Conservation (phyloP, 2,888 invertebrate genomes). For the Euplexia lucipara region DNA sequence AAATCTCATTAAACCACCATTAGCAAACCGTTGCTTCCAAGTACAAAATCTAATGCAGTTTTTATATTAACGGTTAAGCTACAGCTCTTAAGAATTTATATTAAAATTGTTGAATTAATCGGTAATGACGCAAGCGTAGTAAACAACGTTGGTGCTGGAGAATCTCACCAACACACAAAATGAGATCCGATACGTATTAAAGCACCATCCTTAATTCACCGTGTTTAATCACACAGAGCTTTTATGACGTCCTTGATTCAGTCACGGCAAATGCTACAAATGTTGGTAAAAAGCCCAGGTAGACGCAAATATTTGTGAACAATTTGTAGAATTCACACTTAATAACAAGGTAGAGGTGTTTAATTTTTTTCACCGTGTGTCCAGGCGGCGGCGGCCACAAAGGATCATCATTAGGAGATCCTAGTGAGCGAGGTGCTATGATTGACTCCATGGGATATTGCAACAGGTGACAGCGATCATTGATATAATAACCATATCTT, state of each 20-base stretch:
- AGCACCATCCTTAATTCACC: conserved; percentile 75
- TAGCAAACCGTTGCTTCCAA: neutral
- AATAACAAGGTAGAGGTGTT: conserved; percentile 85
- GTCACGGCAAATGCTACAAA: conserved; percentile 86
- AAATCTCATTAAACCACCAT: neutral
- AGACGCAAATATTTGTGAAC: conserved; percentile 91
- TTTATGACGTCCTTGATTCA: conserved; percentile 83
- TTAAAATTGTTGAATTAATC: neutral
- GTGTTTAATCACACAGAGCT: conserved; percentile 80
- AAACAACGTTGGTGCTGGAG: neutral
- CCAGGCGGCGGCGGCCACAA: conserved; percentile 80
- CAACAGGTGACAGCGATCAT: conserved; percentile 80
- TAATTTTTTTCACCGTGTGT: conserved; percentile 76
- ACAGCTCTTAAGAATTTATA: too few species aligned
- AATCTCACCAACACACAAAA: conserved; percentile 20
- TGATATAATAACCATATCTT: conserved; percentile 53
- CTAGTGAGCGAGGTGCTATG: conserved; percentile 77
- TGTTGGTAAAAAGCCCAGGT: conserved; percentile 86
- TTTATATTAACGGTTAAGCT: too few species aligned
- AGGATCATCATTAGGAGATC: conserved; percentile 80
- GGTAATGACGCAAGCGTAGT: neutral
- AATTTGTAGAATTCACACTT: conserved; percentile 90
- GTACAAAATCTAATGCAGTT: neutral
- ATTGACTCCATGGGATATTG: conserved; percentile 82
- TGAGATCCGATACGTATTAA: conserved; percentile 57